A percentile compares a stretch with the other conserved stretches of the same genome.
Conservation (phyloP, 2,113 vertebrate genomes). For the Sphyrna mokarran region DNA sequence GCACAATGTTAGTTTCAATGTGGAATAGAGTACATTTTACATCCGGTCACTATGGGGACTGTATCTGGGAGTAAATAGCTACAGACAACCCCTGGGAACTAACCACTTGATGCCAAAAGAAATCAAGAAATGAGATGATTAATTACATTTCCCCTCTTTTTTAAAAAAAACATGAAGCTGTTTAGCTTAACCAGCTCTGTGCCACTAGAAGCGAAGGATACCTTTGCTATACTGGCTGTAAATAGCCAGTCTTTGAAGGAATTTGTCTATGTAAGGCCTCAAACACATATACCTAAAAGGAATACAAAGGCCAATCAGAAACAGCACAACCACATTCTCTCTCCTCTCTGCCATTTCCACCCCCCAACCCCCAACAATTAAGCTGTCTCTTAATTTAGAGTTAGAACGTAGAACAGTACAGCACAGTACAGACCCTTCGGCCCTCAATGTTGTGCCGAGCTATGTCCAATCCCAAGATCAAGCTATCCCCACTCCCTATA, state of each 20-base stretch:
- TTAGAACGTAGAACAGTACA: too few species aligned
- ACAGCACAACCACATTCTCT: background rate
- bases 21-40: background rate
- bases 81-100: background rate
- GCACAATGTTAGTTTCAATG: background rate
- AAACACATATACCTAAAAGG: conserved; percentile 73
- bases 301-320: conserved; percentile 38
- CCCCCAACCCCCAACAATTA: background rate
- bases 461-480: too few species aligned
- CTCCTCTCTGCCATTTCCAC: too few species aligned
- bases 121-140: background rate
- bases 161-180: background rate
- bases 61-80: background rate
- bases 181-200: background rate
- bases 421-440: too few species aligned
- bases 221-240: conserved; percentile 83
- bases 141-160: background rate
- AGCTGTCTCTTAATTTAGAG: background rate
- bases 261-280: conserved; percentile 80
- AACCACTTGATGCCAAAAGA: background rate
- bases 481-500: too few species aligned
- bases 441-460: too few species aligned
- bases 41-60: background rate
- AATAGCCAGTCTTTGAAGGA: conserved; percentile 83
- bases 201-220: conserved; percentile 45